Percentiles rank a stretch among this genome's conserved stretches.
These are phyloP conservation scores for Melanotaenia parkinsoni DNA, from an alignment of 2,797 vertebrate genomes.

Conservation along the genomic window DNA sequence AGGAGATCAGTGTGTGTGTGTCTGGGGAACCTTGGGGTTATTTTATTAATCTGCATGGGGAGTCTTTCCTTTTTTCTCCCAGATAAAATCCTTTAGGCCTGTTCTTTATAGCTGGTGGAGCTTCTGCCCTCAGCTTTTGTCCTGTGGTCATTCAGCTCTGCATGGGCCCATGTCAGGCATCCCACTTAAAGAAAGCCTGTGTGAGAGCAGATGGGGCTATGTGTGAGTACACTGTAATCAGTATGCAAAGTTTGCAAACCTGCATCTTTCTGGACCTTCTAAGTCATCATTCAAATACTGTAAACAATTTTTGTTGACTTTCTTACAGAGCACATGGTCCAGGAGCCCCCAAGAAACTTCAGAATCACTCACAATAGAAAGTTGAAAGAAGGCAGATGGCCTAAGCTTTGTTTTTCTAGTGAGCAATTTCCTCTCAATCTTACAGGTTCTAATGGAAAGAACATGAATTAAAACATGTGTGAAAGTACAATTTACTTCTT, in stretches of 20 bases:
- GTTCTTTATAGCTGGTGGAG: constrained; percentile 75
- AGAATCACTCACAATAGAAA: constrained; percentile 47
- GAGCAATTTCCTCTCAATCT: constrained; percentile 77
- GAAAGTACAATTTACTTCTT: constrained; percentile 71
- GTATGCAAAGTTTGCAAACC: constrained; percentile 31
- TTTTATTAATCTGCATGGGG: constrained; percentile 84
- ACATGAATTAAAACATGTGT: constrained; percentile 81
- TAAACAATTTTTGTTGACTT: constrained; percentile 68
- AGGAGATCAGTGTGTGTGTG: constrained; percentile 65
- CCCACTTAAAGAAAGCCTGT: constrained; percentile 53
- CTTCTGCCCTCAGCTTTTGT: constrained; percentile 79
- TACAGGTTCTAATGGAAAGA: constrained; percentile 72
- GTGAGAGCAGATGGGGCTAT: constrained; percentile 32
- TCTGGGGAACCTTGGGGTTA: constrained; percentile 67
- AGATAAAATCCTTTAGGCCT: constrained; percentile 76
- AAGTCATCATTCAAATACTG: constrained; percentile 54
- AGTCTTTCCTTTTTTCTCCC: constrained; percentile 71
- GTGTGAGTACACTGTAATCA: constrained; percentile 29
- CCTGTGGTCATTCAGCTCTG: constrained; percentile 75
- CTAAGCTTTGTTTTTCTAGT: constrained; percentile 77
- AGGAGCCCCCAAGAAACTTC: constrained; percentile 58
- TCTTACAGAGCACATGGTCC: constrained; percentile 55
- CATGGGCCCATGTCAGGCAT: constrained; percentile 68
- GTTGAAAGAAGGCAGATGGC: constrained; percentile 79
- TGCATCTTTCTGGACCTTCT: constrained; percentile 29